Conservation (phyloP, 2,113 vertebrate genomes). For the Thymallus thymallus region DNA sequence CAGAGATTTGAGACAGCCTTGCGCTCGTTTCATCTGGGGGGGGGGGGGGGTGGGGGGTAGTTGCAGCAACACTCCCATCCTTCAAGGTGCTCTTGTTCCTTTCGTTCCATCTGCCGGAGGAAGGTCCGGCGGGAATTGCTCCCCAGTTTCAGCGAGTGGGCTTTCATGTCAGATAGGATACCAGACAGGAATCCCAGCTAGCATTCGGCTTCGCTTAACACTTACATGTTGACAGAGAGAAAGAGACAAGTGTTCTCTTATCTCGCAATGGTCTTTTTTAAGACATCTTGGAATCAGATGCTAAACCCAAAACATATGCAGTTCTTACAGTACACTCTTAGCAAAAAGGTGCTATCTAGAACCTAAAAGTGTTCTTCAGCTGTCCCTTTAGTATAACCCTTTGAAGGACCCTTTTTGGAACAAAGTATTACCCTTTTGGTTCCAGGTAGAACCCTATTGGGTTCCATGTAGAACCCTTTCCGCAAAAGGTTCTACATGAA, state of each 20-base stretch:
- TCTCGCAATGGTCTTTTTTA: constrained; percentile 49
- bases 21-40: too few species aligned
- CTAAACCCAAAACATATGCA: constrained; percentile 58
- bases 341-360: too few species aligned
- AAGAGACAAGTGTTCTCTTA: constrained; percentile 57
- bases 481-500: too few species aligned
- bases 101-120: constrained; percentile 68
- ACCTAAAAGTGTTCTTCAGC: too few species aligned
- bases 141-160: constrained; percentile 60
- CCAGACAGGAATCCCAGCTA: constrained; percentile 73
- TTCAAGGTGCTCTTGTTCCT: constrained; percentile 74
- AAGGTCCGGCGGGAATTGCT: constrained; percentile 69
- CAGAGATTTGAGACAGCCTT: background rate
- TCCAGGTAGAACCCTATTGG: too few species aligned
- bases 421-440: too few species aligned
- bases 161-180: constrained; percentile 77
- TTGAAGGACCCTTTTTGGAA: too few species aligned
- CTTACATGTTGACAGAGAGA: constrained; percentile 70
- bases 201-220: constrained; percentile 66
- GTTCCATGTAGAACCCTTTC: too few species aligned
- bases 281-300: constrained; percentile 33
- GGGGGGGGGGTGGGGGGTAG: constrained; percentile 11
- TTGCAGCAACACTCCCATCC: constrained; percentile 66
- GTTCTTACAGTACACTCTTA: background rate
- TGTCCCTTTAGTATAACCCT: too few species aligned